phyloP scores from a whole-genome alignment of 2,888 invertebrate genomes.

The Eristalis tenax region DNA sequence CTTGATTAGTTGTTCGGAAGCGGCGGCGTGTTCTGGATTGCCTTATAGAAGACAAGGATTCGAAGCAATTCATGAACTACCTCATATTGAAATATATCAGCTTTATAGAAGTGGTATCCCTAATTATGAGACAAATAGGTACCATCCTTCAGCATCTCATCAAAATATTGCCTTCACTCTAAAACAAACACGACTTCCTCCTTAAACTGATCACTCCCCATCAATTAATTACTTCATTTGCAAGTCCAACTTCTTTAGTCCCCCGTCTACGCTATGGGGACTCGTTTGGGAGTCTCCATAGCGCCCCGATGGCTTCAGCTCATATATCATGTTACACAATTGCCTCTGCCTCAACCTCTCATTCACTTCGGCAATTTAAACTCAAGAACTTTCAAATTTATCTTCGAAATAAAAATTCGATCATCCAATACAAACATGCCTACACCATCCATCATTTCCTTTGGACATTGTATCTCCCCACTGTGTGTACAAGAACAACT shows the following conservation, averaged over 20 bases:
- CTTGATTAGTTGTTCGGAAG: too few species aligned
- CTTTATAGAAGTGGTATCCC: too few species aligned
- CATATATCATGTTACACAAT: not conserved
- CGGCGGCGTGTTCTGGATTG: too few species aligned
- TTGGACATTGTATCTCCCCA: not conserved
- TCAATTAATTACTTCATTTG: constrained; percentile 1
- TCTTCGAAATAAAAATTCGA: constrained; percentile 28
- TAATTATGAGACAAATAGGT: too few species aligned
- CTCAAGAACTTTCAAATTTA: constrained; percentile 19
- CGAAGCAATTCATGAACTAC: too few species aligned
- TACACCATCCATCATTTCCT: constrained; percentile 47
- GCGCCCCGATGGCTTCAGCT: not conserved
- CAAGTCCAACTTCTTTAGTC: not conserved
- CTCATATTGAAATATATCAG: too few species aligned
- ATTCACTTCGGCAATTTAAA: not conserved
- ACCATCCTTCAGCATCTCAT: too few species aligned
- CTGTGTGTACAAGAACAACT: too few species aligned
- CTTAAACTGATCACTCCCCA: not conserved
- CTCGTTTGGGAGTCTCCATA: not conserved
- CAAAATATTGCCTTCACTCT: too few species aligned
- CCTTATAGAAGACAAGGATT: too few species aligned
- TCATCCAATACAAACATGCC: constrained; percentile 26
- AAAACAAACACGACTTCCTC: not conserved
- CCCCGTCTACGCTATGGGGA: too few species aligned
- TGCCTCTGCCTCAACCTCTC: not conserved